Conservation (phyloP, 92 coral and sea anemone genomes). For the Micromussa lordhowensis region DNA sequence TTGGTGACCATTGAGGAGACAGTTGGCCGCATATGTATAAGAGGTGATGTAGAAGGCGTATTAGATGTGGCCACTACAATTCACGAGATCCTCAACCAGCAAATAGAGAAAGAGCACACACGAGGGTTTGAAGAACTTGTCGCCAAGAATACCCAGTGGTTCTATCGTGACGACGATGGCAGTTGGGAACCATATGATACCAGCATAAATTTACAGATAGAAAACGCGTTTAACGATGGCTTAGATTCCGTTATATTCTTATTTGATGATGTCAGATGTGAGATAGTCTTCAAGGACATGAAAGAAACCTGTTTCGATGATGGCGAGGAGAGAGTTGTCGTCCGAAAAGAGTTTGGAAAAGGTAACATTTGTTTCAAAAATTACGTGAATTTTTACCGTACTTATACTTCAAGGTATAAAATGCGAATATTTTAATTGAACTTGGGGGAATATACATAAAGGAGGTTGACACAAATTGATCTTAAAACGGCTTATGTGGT, state of each 20-base stretch:
- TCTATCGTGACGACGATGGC: conserved; percentile 27
- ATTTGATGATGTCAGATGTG: conserved; percentile 32
- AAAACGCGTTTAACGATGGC: conserved; percentile 61
- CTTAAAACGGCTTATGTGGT: too few species aligned
- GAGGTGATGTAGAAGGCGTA: conserved; percentile 65
- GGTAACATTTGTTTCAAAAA: conserved; percentile 17
- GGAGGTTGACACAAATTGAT: too few species aligned
- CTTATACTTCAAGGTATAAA: not conserved
- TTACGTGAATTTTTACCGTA: too few species aligned
- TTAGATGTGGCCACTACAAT: conserved; percentile 23
- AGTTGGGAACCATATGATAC: conserved; percentile 45
- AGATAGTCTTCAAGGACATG: conserved; percentile 70
- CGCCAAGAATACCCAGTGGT: conserved; percentile 74
- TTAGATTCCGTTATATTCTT: conserved; percentile 38
- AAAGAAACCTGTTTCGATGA: conserved; percentile 61
- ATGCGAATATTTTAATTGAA: not conserved
- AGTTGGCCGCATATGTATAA: conserved; percentile 56
- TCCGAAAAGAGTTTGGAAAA: conserved; percentile 68
- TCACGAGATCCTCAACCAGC: conserved; percentile 45
- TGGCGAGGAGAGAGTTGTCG: conserved; percentile 32
- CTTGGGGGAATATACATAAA: too few species aligned
- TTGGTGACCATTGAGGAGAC: conserved; percentile 42
- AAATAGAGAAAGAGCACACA: conserved; percentile 60
- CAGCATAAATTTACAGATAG: conserved; percentile 63
- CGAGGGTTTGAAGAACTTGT: conserved; percentile 66